A percentile compares a stretch with the other conserved stretches of the same genome.
These are phyloP conservation scores for Stenoptilia bipunctidactyla DNA, from an alignment of 2,888 invertebrate species.

Conservation along the genomic window DNA sequence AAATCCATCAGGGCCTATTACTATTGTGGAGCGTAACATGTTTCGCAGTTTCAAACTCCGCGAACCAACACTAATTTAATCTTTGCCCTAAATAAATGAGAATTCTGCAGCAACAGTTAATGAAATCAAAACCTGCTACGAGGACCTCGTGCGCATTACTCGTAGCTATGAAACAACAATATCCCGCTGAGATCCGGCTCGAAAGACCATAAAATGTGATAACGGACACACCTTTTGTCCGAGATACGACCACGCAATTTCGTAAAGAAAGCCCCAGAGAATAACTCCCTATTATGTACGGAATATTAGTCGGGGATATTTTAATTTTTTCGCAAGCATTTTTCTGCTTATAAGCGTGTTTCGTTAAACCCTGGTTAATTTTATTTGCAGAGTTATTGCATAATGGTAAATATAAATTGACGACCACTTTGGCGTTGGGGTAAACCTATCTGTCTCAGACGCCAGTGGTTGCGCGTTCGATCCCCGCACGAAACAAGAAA, in stretches of 20 bases:
- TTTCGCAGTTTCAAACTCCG: not conserved
- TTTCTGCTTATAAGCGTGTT: too few relatives aligned
- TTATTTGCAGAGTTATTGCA: too few relatives aligned
- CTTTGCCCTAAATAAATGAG: too few relatives aligned
- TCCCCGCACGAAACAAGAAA: too few relatives aligned
- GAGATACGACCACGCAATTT: not conserved
- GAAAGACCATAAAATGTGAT: slow-evolving; percentile 33
- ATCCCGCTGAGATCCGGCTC: slow-evolving; percentile 29
- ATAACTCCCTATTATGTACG: not conserved
- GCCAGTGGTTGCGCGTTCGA: too few relatives aligned
- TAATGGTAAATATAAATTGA: too few relatives aligned
- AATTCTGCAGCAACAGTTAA: too few relatives aligned
- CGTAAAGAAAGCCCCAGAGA: not conserved
- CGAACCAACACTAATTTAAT: not conserved
- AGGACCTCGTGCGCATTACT: slow-evolving; percentile 13
- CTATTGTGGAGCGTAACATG: not conserved
- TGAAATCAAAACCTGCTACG: not conserved
- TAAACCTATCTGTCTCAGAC: too few relatives aligned
- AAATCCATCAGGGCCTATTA: not conserved
- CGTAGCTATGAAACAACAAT: slow-evolving; percentile 29
- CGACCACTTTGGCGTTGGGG: too few relatives aligned
- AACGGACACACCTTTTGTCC: slow-evolving; percentile 24
- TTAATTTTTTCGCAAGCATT: too few relatives aligned
- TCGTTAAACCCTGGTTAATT: too few relatives aligned
- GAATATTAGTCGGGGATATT: too few relatives aligned